Conservation (phyloP, 2,113 vertebrate genomes). For the Ageneiosus marmoratus region DNA sequence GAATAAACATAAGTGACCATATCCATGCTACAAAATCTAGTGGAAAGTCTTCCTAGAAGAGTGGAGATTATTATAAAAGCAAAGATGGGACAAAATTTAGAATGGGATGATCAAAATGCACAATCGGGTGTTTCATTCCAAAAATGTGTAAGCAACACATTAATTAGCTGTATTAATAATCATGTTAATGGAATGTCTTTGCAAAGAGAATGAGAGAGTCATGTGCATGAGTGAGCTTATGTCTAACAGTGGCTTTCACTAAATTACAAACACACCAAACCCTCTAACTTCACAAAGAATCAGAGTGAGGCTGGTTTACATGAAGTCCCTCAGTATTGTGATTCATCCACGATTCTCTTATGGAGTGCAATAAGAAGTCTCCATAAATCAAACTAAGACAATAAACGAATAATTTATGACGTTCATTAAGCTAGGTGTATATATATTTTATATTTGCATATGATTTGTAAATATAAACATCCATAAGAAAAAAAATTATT, state of each 20-base stretch:
- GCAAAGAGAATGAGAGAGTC: not conserved
- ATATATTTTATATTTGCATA: not conserved
- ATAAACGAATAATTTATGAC: not conserved
- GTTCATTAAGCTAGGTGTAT: not conserved
- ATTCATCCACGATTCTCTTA: not conserved
- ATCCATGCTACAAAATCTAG: not conserved
- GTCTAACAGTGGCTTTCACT: not conserved
- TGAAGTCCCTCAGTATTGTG: not conserved
- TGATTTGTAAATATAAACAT: not conserved
- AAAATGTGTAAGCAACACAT: too few species aligned
- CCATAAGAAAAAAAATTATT: not conserved
- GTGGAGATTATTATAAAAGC: not conserved
- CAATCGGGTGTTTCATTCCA: not conserved
- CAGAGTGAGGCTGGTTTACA: not conserved
- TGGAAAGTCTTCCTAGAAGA: not conserved
- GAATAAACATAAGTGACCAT: not conserved
- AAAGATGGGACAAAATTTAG: not conserved
- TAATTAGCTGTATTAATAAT: not conserved
- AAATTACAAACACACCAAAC: not conserved
- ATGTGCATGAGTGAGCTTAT: not conserved
- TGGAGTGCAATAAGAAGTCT: not conserved
- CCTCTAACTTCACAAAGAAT: not conserved
- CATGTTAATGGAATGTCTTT: not conserved
- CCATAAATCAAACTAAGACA: not conserved
- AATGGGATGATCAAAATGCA: not conserved